Conservation (phyloP, 2,113 vertebrate species). For the Peucedramus taeniatus region DNA sequence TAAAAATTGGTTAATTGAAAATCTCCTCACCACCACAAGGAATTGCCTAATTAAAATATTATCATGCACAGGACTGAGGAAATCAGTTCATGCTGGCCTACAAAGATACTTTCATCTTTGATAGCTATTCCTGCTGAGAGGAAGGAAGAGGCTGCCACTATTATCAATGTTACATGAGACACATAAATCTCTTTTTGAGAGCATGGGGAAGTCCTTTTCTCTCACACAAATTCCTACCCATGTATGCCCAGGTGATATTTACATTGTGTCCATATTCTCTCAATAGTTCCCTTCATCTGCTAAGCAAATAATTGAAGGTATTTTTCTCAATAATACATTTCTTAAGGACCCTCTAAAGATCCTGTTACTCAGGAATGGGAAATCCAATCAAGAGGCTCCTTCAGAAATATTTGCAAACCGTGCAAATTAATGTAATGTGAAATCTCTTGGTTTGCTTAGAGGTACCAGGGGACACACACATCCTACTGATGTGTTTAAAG, state of each 20-base stretch:
- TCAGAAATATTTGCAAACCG: background rate
- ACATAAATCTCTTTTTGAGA: background rate
- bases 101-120: slow-evolving; percentile 14
- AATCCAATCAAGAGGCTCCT: background rate
- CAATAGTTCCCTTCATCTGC: background rate
- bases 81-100: slow-evolving; percentile 1
- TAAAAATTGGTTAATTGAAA: background rate
- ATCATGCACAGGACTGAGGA: background rate
- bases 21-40: background rate
- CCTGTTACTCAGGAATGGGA: background rate
- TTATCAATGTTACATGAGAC: background rate
- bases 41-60: slow-evolving; percentile 56
- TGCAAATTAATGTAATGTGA: background rate
- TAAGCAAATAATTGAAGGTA: background rate
- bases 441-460: background rate
- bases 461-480: background rate
- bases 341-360: background rate
- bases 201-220: background rate
- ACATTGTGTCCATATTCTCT: background rate
- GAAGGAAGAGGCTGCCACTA: background rate
- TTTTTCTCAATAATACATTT: background rate
- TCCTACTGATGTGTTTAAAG: background rate
- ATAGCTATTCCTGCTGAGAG: background rate
- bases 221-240: background rate
- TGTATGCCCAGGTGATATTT: background rate